Base-by-base conservation (phyloP, 2,888 invertebrate species). In the Drosophila rubida region DNA sequence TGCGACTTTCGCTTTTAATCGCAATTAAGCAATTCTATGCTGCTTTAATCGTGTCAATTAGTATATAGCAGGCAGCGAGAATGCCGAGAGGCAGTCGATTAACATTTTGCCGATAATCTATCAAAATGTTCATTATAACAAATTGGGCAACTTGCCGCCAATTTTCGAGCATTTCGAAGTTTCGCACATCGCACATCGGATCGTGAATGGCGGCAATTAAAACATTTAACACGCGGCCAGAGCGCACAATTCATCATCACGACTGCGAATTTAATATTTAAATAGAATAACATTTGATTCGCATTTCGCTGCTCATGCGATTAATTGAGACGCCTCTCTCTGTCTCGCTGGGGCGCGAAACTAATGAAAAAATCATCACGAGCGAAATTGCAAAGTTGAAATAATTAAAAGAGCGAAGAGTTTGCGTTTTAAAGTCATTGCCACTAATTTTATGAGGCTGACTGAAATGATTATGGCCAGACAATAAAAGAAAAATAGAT, bases 381-480 rank as follows among this genome's bases (percentile, higher is more conserved):
- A 42, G 45, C 45, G 59, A 46, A 25, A n/a, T n/a, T n/a, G 59
- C 64, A 58, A 64, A n/a, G n/a, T 65, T 59, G 25, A 46, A 55
- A 58, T 59, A 50, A n/a, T 45, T 48, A 49, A 19, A 44, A 59
- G 30, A 25, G 44, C 27, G 53, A 22, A 42, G 27, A 2, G 44
- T 4, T 59, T 73, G 79, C 68, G 67, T 66, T 86, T 82, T 86
- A 77, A 86, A 82, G 78, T 58, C 78, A 83, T 82, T 82, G 64
- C 59, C 69, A 80, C 86, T 82, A 82, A 82, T 82, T 82, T 82
- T 86, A 82, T 86, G 80, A 63, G 69, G 58, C 32, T 61, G 68
- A 61, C 71, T 55, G 71, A 85, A 87, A 84, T 82, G 87, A 87
- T 84, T 85, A 85, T 87, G 82, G 85, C 71, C 50, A 63, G 64